These are phyloP conservation scores for Aspidapion aeneum DNA, from an alignment of 2,888 invertebrate species.

Conservation along the genomic window DNA sequence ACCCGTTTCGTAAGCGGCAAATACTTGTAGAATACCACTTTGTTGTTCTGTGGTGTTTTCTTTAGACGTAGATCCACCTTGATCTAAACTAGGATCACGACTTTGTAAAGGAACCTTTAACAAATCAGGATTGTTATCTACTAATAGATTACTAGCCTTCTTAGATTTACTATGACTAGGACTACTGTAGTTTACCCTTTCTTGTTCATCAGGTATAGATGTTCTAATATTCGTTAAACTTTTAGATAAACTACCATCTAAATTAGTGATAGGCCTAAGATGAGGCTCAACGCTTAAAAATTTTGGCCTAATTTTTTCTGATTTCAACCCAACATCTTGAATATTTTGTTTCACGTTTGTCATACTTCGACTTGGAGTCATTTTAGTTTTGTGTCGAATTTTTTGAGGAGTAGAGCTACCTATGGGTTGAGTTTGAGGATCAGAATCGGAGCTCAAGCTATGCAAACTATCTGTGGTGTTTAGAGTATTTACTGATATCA, in stretches of 20 bases:
- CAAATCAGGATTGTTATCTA: slow-evolving; percentile 27
- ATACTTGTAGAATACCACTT: slow-evolving; percentile 64
- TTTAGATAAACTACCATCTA: slow-evolving; percentile 45
- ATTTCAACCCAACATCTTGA: slow-evolving; percentile 31
- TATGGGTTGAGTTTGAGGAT: slow-evolving; percentile 50
- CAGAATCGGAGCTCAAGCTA: slow-evolving; percentile 64
- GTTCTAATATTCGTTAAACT: slow-evolving; percentile 46
- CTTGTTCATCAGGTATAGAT: slow-evolving; percentile 29
- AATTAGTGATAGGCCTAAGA: slow-evolving; percentile 33
- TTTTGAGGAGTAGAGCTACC: slow-evolving; percentile 51
- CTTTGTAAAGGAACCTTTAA: slow-evolving; percentile 36
- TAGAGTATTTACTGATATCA: slow-evolving; percentile 60
- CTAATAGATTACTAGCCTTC: too few relatives aligned
- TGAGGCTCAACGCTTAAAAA: slow-evolving; percentile 38
- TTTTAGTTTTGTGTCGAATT: slow-evolving; percentile 51
- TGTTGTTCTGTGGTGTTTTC: slow-evolving; percentile 33
- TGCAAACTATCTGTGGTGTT: slow-evolving; percentile 58
- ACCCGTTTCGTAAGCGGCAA: slow-evolving; percentile 94
- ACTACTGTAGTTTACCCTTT: slow-evolving; percentile 35
- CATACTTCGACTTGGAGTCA: slow-evolving; percentile 60
- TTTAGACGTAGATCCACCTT: slow-evolving; percentile 35
- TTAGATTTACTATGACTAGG: slow-evolving; percentile 32
- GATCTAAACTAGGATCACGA: slow-evolving; percentile 23
- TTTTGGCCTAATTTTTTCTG: slow-evolving; percentile 37
- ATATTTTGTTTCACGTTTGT: slow-evolving; percentile 55